phyloP scores from a whole-genome alignment of 1,140 invertebrate genomes.

The Drosophila biarmipes region DNA sequence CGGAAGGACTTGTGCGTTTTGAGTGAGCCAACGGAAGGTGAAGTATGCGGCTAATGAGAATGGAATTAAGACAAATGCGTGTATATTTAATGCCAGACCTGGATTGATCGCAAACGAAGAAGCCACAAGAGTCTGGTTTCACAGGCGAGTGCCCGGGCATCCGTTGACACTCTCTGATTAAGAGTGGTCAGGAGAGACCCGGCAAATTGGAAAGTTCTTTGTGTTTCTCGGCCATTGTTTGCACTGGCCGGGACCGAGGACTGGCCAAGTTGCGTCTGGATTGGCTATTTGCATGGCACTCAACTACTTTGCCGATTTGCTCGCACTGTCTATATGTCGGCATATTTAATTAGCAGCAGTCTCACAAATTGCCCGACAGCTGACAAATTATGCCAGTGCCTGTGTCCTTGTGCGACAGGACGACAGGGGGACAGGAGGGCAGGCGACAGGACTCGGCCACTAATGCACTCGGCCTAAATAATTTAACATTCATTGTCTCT shows the following conservation, averaged over 20 bases:
- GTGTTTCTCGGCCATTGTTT: slow-evolving; percentile 39
- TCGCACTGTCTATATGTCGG: slow-evolving; percentile 28
- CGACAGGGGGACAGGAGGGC: slow-evolving; percentile 25
- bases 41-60: slow-evolving; percentile 16
- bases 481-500: slow-evolving; percentile 65
- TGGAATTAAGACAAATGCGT: slow-evolving; percentile 20
- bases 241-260: slow-evolving; percentile 5
- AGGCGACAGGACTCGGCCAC: slow-evolving; percentile 39
- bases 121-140: slow-evolving; percentile 18
- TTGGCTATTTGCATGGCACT: slow-evolving; percentile 51
- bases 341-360: slow-evolving; percentile 65
- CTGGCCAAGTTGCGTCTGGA: slow-evolving; percentile 34
- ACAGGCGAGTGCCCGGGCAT: slow-evolving; percentile 18
- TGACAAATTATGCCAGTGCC: slow-evolving; percentile 63
- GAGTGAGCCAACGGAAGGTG: too few relatives aligned
- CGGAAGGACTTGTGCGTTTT: neutral
- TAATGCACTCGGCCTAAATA: slow-evolving; percentile 77
- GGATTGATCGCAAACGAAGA: slow-evolving; percentile 23
- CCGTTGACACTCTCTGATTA: slow-evolving; percentile 35
- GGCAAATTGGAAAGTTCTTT: slow-evolving; percentile 32
- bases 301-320: slow-evolving; percentile 52
- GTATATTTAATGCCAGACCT: slow-evolving; percentile 1
- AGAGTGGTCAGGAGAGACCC: slow-evolving; percentile 18
- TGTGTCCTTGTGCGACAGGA: slow-evolving; percentile 18
- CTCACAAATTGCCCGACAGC: slow-evolving; percentile 62